A percentile compares a stretch with the other conserved stretches of the same genome.
Evolutionary conservation across 1,140 invertebrate species (phyloP).

Genomic region (Orius insidiosus): DNA sequence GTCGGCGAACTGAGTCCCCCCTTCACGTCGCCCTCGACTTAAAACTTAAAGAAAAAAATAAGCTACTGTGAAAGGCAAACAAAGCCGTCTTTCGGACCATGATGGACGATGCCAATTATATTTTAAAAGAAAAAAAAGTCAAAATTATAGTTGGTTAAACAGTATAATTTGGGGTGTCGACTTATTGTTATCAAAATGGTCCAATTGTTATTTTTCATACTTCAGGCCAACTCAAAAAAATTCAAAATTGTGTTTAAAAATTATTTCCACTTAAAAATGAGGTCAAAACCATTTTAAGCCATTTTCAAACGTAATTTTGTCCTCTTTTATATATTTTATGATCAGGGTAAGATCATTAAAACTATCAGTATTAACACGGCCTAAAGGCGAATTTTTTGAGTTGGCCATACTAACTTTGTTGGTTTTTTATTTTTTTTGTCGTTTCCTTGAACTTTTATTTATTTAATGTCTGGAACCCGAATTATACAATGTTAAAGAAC

Average conservation of each 20-base stretch:
- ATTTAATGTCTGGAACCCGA: constrained; percentile 7
- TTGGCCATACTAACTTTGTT: too few relatives aligned
- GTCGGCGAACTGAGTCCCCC: constrained; percentile 10
- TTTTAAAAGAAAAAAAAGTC: background rate
- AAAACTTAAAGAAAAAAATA: background rate
- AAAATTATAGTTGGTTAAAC: constrained; percentile 10
- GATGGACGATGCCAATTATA: background rate
- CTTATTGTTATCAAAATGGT: constrained; percentile 2
- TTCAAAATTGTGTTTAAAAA: background rate
- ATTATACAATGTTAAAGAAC: constrained; percentile 9
- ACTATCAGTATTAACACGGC: too few relatives aligned
- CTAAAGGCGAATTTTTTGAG: too few relatives aligned
- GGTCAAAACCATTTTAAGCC: too few relatives aligned
- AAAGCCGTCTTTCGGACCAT: background rate
- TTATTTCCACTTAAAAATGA: background rate
- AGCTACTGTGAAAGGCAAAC: too few relatives aligned
- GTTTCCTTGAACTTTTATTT: background rate
- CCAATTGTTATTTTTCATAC: constrained; percentile 5
- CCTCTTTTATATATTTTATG: background rate
- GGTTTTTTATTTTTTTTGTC: constrained; percentile 2
- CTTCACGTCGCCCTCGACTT: background rate
- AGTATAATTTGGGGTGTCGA: constrained; percentile 12
- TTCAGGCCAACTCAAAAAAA: background rate
- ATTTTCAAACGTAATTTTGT: too few relatives aligned
- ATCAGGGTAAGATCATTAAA: too few relatives aligned